Evolutionary conservation across 2,797 vertebrate genomes (phyloP).

Genomic region (Trichosurus vulpecula): DNA sequence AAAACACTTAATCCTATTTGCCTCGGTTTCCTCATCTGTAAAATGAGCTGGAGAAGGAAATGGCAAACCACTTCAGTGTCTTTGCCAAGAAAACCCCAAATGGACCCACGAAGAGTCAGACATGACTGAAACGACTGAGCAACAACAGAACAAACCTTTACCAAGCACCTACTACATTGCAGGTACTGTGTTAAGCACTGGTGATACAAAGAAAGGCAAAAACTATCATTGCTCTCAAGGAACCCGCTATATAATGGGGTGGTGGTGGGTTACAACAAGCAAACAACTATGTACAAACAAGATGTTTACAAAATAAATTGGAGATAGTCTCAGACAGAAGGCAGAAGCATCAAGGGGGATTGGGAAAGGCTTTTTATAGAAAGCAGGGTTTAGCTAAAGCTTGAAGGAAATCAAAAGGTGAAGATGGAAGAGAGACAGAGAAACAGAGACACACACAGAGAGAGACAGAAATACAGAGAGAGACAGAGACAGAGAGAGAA

Average conservation of each 20-base stretch:
- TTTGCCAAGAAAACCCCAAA: not conserved
- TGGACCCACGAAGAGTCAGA: not conserved
- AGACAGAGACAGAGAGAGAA: no score
- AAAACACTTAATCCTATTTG: not conserved
- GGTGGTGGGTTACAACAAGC: not conserved
- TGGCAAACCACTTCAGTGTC: not conserved
- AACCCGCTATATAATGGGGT: not conserved
- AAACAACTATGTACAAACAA: not conserved
- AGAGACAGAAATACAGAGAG: no score
- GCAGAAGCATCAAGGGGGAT: not conserved
- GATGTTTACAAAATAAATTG: not conserved
- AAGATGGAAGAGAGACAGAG: not conserved
- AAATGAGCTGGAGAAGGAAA: not conserved
- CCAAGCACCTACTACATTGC: not conserved
- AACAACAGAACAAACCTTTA: not conserved
- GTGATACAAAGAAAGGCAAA: not conserved
- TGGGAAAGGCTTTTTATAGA: not conserved
- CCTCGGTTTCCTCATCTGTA: not conserved
- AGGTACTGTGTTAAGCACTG: not conserved
- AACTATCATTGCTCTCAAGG: not conserved
- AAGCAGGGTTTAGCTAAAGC: not conserved
- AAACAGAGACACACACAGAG: no score
- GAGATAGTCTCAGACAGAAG: not conserved
- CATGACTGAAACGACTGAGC: not conserved
- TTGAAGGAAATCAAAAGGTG: not conserved